Conservation (phyloP, 2,113 vertebrate genomes). For the Trachemys scripta region DNA sequence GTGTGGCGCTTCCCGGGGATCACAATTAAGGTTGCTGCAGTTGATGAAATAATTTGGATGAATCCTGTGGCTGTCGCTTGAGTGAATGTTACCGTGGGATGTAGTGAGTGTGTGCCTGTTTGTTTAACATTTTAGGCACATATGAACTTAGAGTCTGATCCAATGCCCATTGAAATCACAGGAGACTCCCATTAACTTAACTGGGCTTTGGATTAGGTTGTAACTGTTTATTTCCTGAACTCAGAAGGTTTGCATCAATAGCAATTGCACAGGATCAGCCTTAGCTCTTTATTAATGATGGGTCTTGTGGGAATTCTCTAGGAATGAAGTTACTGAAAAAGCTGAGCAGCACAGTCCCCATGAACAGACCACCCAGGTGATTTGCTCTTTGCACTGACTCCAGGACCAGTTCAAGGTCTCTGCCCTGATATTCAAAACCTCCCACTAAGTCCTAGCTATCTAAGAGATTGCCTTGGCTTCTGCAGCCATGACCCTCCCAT, state of each 20-base stretch:
- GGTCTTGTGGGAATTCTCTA: too few species aligned
- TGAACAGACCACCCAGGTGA: background rate
- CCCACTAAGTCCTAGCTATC: background rate
- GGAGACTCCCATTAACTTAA: rapidly evolving
- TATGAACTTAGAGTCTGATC: rapidly evolving
- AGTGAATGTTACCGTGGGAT: rapidly evolving
- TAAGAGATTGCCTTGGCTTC: background rate
- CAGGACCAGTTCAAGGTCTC: background rate
- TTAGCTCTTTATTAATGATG: background rate
- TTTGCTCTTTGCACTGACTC: background rate
- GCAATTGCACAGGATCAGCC: rapidly evolving
- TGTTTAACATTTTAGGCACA: background rate
- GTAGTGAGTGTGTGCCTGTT: rapidly evolving
- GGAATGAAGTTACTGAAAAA: background rate
- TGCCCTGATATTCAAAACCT: background rate
- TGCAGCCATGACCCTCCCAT: background rate
- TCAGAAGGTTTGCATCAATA: background rate
- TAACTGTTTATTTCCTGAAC: background rate
- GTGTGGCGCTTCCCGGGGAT: background rate
- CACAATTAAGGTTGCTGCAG: background rate
- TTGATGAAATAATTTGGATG: background rate
- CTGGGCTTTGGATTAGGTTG: background rate
- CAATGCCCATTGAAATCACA: background rate
- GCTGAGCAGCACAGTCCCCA: background rate
- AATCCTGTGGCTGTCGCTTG: rapidly evolving